Percentiles rank a stretch among this genome's conserved stretches.
phyloP scores from a whole-genome alignment of 2,113 vertebrate species.

The Dipodomys stephensi region DNA sequence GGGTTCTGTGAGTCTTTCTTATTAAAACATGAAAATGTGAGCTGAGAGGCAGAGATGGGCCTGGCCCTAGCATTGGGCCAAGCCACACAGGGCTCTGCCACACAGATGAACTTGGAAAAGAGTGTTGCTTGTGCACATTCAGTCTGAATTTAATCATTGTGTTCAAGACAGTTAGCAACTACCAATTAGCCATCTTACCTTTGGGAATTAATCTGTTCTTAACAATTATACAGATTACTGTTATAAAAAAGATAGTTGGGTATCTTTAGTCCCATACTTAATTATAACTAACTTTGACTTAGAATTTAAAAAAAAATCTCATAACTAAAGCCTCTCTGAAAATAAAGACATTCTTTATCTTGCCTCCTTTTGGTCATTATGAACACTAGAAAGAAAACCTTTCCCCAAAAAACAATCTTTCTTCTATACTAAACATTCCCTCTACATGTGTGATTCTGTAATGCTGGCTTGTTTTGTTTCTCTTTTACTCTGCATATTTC shows the following conservation, averaged over 20 bases:
- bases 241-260: background rate
- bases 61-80: background rate
- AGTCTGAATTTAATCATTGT: conserved; percentile 11
- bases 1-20: background rate
- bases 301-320: background rate
- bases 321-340: background rate
- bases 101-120: background rate
- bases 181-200: background rate
- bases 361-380: conserved; percentile 1
- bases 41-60: background rate
- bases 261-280: background rate
- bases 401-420: conserved; percentile 10
- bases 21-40: background rate
- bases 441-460: background rate
- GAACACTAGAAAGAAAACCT: background rate
- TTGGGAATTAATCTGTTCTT: conserved; percentile 41
- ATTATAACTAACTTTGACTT: background rate
- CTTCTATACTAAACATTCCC: background rate
- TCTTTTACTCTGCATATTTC: background rate
- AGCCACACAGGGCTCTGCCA: background rate
- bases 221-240: background rate
- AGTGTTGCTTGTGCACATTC: background rate
- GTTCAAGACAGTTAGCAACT: background rate
- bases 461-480: background rate
- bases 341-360: conserved; percentile 28